Evolutionary conservation across 1,140 invertebrate genomes (phyloP).

Genomic region (Amphibalanus amphitrite): DNA sequence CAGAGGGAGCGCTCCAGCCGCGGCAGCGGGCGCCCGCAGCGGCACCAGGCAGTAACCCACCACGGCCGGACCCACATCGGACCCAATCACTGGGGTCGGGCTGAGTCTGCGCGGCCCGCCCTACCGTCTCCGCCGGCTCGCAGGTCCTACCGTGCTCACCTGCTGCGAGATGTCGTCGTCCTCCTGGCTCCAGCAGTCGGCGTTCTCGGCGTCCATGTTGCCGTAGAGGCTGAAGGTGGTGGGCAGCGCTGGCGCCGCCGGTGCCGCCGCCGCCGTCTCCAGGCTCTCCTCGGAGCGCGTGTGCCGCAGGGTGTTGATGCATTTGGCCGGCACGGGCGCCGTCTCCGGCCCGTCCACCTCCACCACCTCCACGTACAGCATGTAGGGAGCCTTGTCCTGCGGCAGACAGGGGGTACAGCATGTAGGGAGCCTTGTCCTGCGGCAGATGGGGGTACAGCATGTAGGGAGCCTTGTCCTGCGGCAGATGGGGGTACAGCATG

Average conservation of each 20-base stretch:
- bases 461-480: conserved; percentile 91
- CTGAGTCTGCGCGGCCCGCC: too few species aligned
- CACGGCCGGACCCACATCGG: too few species aligned
- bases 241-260: conserved; percentile 12
- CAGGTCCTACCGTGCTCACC: conserved; percentile 12
- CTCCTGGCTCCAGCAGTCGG: conserved; percentile 78
- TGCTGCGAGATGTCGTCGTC: conserved; percentile 79
- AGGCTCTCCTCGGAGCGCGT: conserved; percentile 89
- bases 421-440: conserved; percentile 64
- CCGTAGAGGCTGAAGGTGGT: conserved; percentile 18
- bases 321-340: conserved; percentile 57
- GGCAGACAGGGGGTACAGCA: conserved; percentile 54
- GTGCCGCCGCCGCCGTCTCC: conserved; percentile 18
- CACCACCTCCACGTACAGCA: conserved; percentile 92
- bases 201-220: conserved; percentile 35
- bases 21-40: too few species aligned
- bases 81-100: too few species aligned
- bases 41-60: too few species aligned
- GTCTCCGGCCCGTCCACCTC: conserved; percentile 72
- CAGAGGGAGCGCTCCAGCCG: not conserved
- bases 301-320: conserved; percentile 54
- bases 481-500: conserved; percentile 91
- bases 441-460: conserved; percentile 90
- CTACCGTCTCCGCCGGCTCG: too few species aligned
- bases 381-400: conserved; percentile 65